phyloP scores from a whole-genome alignment of 2,113 vertebrate genomes.

The Oncorhynchus keta region DNA sequence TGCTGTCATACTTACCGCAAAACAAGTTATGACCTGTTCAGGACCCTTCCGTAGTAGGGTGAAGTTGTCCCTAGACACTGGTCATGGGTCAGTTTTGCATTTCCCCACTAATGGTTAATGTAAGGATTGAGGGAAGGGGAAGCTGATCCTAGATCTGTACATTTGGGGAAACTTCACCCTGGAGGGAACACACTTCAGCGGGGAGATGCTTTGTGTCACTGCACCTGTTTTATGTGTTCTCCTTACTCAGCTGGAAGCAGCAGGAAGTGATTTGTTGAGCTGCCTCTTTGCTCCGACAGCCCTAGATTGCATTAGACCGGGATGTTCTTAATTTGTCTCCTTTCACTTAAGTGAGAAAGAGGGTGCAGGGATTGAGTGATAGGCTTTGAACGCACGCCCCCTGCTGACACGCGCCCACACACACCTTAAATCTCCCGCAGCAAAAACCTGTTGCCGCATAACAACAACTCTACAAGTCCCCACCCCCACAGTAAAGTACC shows the following conservation, averaged over 20 bases:
- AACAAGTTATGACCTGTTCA: no score
- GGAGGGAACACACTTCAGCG: no score
- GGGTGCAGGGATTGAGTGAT: constrained; percentile 14
- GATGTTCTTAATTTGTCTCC: neutral
- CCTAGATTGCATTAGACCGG: neutral
- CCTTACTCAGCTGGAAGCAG: neutral
- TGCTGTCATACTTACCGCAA: no score
- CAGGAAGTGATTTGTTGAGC: neutral
- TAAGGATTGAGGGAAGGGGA: no score
- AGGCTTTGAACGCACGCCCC: neutral
- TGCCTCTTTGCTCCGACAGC: neutral
- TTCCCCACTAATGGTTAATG: no score
- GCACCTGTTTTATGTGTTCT: neutral
- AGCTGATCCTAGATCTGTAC: no score
- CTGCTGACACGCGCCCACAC: neutral
- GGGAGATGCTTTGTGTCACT: no score
- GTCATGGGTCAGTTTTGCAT: no score
- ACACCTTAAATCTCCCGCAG: constrained; percentile 47
- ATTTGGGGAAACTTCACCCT: no score
- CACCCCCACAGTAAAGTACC: constrained; percentile 36
- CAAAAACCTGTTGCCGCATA: constrained; percentile 31
- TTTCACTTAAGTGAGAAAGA: constrained; percentile 5
- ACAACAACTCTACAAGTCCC: constrained; percentile 25
- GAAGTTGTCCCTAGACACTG: no score
- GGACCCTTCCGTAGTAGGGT: no score